Percentiles rank a stretch among this genome's conserved stretches.
These are phyloP conservation scores for Turritopsis dohrnii DNA, from an alignment of 30 jellyfish, hydroid and myxozoan genomes.

Conservation along the genomic window DNA sequence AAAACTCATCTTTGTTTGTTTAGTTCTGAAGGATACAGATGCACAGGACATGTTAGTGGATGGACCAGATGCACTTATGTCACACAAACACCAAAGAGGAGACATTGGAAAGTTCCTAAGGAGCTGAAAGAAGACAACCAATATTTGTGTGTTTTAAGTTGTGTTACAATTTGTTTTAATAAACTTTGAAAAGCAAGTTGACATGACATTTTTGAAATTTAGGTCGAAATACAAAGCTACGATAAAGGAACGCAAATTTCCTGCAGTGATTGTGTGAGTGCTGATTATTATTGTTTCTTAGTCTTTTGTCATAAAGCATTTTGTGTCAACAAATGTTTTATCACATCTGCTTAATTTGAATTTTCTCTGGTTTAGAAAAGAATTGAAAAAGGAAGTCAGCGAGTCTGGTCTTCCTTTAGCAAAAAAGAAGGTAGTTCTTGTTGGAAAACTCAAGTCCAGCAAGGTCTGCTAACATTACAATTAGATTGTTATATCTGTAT, in stretches of 20 bases:
- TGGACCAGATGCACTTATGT: conserved; percentile 82
- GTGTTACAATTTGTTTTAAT: neutral
- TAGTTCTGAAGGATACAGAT: conserved; percentile 73
- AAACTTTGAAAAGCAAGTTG: neutral
- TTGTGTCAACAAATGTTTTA: no score
- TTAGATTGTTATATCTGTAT: no score
- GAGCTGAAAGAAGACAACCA: conserved; percentile 45
- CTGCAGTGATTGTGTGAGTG: conserved; percentile 8
- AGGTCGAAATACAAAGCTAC: conserved; percentile 43
- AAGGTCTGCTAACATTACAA: conserved; percentile 28
- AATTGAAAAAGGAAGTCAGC: neutral
- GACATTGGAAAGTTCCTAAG: conserved; percentile 37
- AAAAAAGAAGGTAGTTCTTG: conserved; percentile 36
- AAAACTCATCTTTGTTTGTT: neutral
- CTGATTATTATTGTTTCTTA: neutral
- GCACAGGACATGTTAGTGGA: conserved; percentile 87
- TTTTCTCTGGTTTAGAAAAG: conserved; percentile 8
- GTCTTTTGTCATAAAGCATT: no score
- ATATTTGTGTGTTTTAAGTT: conserved; percentile 47
- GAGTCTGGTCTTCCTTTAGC: conserved; percentile 59
- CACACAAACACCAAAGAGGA: conserved; percentile 79
- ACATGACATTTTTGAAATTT: neutral
- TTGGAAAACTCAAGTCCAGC: conserved; percentile 36
- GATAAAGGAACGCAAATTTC: conserved; percentile 52
- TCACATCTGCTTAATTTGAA: no score